Percentiles rank a stretch among this genome's conserved stretches.
Conservation (phyloP, 2,888 invertebrate species). For the Sepioteuthis lessoniana region DNA sequence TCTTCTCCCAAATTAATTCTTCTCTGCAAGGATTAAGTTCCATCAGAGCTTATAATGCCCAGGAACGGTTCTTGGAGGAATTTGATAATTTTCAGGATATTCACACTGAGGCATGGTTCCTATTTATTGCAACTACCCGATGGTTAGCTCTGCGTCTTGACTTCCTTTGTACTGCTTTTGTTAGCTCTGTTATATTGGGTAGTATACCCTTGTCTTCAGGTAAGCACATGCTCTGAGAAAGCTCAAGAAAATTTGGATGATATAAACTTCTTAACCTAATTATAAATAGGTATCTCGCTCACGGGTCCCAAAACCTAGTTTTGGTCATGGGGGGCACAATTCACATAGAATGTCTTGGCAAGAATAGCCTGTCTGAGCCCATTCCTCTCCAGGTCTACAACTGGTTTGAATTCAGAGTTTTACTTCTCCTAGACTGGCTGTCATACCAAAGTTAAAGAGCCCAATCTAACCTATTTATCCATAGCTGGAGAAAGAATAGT, state of each 20-base stretch:
- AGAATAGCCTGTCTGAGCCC: no score
- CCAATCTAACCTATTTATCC: no score
- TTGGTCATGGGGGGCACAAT: no score
- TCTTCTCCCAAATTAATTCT: conserved; percentile 94
- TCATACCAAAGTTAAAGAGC: no score
- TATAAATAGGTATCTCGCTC: neutral
- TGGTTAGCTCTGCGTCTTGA: conserved; percentile 96
- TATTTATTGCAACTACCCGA: conserved; percentile 90
- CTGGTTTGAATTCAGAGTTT: no score
- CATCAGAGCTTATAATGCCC: conserved; percentile 90
- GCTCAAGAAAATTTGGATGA: neutral
- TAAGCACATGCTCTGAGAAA: conserved; percentile 59
- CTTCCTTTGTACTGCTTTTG: conserved; percentile 88
- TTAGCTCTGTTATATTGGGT: conserved; percentile 88
- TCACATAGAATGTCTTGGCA: no score
- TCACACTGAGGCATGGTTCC: conserved; percentile 93
- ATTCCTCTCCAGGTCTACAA: no score
- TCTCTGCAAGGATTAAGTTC: conserved; percentile 92
- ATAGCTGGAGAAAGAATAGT: no score
- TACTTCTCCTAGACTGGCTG: no score
- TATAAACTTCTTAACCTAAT: neutral
- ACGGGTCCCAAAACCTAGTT: no score
- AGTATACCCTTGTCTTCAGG: conserved; percentile 83
- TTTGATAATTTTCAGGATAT: conserved; percentile 78
- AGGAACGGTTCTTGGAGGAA: conserved; percentile 81